Evolutionary conservation across 2,888 invertebrate genomes (phyloP).

Genomic region (Portevinia maculata): DNA sequence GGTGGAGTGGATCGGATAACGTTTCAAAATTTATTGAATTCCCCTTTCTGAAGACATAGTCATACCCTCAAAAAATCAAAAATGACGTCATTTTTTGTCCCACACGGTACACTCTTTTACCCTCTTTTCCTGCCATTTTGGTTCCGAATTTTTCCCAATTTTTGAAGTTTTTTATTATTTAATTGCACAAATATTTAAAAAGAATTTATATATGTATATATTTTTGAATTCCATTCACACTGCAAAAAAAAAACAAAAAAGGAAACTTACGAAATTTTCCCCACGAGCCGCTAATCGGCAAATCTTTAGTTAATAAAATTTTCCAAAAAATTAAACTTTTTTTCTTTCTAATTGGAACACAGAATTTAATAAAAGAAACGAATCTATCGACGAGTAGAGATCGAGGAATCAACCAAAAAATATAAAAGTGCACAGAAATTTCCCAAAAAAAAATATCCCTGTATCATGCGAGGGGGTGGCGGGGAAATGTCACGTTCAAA

Average conservation of each 20-base stretch:
- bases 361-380: conserved; percentile 29
- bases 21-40: conserved; percentile 18
- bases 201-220: not conserved
- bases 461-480: conserved; percentile 8
- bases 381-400: conserved; percentile 10
- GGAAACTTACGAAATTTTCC: conserved; percentile 16
- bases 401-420: conserved; percentile 25
- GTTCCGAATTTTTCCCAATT: not conserved
- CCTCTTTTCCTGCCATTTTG: not conserved
- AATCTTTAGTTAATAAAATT: not conserved
- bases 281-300: conserved; percentile 12
- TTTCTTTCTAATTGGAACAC: conserved; percentile 49
- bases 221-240: not conserved
- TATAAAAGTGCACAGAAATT: conserved; percentile 42
- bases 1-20: not conserved
- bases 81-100: conserved; percentile 43
- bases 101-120: conserved; percentile 29
- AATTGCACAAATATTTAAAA: not conserved
- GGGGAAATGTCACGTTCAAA: conserved; percentile 31
- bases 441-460: conserved; percentile 20
- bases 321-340: conserved; percentile 19
- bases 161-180: not conserved
- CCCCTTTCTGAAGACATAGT: not conserved
- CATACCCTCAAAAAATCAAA: conserved; percentile 4
- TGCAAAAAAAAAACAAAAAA: not conserved